phyloP scores from a whole-genome alignment of 2,888 invertebrate species.

The Aplocera efformata region DNA sequence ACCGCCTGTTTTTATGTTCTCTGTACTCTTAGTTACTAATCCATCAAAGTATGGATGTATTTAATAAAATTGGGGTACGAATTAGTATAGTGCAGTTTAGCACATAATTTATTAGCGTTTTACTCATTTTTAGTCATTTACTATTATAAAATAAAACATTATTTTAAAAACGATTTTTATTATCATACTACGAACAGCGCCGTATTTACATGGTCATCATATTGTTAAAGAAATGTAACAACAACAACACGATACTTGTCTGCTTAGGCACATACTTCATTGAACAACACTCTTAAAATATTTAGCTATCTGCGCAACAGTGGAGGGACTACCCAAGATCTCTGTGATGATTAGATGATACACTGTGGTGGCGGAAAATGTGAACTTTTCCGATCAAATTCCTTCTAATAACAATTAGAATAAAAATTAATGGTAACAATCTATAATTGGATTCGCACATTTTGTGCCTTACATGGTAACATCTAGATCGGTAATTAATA shows the following conservation, averaged over 20 bases:
- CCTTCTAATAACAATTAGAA: slow-evolving; percentile 3
- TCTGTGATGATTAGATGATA: slow-evolving; percentile 5
- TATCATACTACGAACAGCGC: slow-evolving; percentile 79
- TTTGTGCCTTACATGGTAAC: background rate
- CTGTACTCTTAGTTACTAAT: too few species aligned
- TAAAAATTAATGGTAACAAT: slow-evolving; percentile 14
- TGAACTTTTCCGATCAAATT: background rate
- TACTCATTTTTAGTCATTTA: background rate
- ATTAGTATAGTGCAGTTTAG: too few species aligned
- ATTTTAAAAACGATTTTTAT: slow-evolving; percentile 74
- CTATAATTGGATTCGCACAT: background rate
- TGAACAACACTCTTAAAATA: slow-evolving; percentile 57
- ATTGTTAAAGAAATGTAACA: slow-evolving; percentile 80
- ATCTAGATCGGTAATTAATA: slow-evolving; percentile 6
- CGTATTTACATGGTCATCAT: slow-evolving; percentile 78
- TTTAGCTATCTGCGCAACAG: slow-evolving; percentile 36
- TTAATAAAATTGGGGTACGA: too few species aligned
- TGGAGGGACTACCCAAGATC: slow-evolving; percentile 30
- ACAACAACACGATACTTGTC: slow-evolving; percentile 67
- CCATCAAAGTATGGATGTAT: too few species aligned
- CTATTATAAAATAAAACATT: slow-evolving; percentile 48
- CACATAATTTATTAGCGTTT: too few species aligned
- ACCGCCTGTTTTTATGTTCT: too few species aligned
- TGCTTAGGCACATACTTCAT: slow-evolving; percentile 74
- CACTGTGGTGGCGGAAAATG: slow-evolving; percentile 10